Conservation (phyloP, 2,113 vertebrate species). For the Pygoscelis antarcticus region DNA sequence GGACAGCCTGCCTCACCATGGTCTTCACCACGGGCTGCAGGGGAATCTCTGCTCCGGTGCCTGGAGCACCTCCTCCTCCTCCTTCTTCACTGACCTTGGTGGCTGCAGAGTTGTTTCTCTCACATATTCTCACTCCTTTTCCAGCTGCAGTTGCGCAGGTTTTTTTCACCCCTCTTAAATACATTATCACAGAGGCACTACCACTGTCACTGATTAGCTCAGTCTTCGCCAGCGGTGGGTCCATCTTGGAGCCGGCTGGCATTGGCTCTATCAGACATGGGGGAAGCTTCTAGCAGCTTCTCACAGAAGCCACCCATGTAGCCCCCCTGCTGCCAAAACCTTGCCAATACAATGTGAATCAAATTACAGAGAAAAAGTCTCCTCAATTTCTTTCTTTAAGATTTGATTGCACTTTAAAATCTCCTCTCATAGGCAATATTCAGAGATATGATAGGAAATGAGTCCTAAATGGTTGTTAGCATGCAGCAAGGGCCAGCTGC, state of each 20-base stretch:
- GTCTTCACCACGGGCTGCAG: not conserved
- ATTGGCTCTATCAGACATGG: not conserved
- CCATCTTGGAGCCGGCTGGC: no score
- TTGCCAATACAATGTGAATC: not conserved
- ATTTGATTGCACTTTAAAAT: not conserved
- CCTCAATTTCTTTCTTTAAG: not conserved
- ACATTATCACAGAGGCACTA: not conserved
- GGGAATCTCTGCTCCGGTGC: not conserved
- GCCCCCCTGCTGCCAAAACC: not conserved
- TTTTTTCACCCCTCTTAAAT: not conserved
- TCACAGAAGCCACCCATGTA: not conserved
- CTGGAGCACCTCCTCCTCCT: not conserved
- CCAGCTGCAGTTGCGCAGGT: no score
- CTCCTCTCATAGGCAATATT: fast-evolving
- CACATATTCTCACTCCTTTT: not conserved
- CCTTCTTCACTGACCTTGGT: not conserved
- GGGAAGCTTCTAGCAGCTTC: not conserved
- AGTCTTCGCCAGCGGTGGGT: not conserved
- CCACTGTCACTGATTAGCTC: not conserved
- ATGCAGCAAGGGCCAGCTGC: not conserved
- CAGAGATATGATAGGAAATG: not conserved
- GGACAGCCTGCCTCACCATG: no score
- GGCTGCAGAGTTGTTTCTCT: not conserved
- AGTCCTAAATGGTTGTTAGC: no score
- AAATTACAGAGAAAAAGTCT: not conserved